Evolutionary conservation across 2,797 vertebrate species (phyloP).

Genomic region (Ptychobarbus kaznakovi): DNA sequence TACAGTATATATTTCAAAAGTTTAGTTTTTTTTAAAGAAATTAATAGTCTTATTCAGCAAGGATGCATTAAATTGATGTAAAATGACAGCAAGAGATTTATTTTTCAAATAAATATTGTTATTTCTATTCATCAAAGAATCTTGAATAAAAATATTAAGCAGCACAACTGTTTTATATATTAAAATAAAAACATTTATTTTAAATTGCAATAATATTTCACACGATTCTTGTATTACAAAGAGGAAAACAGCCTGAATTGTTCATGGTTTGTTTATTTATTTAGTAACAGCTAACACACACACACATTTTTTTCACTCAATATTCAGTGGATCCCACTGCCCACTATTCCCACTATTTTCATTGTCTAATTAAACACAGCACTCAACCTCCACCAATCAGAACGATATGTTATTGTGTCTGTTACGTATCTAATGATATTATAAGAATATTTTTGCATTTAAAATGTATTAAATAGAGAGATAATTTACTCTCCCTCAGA

Average conservation of each 20-base stretch:
- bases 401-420: neutral
- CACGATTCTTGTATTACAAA: neutral
- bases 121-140: neutral
- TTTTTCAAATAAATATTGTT: too few species aligned
- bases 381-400: conserved; percentile 13
- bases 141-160: neutral
- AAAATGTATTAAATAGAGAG: neutral
- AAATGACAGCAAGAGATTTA: too few species aligned
- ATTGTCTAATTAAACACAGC: neutral
- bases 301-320: too few species aligned
- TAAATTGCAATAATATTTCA: neutral
- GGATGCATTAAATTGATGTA: neutral
- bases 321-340: neutral
- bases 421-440: neutral
- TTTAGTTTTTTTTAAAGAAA: neutral
- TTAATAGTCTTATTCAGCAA: neutral
- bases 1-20: neutral
- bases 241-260: neutral
- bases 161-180: neutral
- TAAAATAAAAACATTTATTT: neutral
- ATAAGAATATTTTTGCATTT: neutral
- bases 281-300: neutral
- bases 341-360: too few species aligned
- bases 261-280: neutral
- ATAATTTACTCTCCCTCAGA: neutral